These are phyloP conservation scores for Epizoanthus rinbou DNA, from an alignment of 92 coral and sea anemone genomes.

Conservation along the genomic window DNA sequence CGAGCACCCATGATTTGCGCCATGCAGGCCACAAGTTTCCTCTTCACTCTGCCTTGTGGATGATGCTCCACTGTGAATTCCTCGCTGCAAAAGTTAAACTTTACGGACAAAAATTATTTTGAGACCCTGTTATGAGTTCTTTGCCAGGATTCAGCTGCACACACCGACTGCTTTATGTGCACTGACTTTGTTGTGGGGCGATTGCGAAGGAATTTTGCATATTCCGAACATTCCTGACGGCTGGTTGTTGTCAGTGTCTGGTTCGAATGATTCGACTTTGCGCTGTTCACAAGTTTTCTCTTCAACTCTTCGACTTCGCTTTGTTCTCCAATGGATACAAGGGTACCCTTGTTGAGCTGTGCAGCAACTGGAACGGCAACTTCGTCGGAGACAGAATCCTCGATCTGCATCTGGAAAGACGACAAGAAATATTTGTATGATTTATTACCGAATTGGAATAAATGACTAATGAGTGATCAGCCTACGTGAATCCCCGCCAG, in stretches of 20 bases:
- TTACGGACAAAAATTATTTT: not conserved
- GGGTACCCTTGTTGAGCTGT: not conserved
- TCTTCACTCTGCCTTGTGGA: not conserved
- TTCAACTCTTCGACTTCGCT: not conserved
- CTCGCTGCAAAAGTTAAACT: not conserved
- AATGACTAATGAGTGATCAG: not conserved
- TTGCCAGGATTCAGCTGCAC: conserved; percentile 1
- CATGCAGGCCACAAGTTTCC: conserved; percentile 12
- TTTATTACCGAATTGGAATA: not conserved
- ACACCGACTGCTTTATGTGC: conserved; percentile 13
- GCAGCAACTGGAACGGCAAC: conserved; percentile 3
- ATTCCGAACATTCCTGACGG: not conserved
- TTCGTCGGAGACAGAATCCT: conserved; percentile 1
- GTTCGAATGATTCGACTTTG: not conserved
- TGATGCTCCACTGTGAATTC: not conserved
- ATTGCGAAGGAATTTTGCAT: not conserved
- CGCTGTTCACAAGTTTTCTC: not conserved
- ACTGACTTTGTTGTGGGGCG: not conserved
- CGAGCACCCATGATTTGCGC: conserved; percentile 6
- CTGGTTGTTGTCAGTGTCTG: conserved; percentile 2
- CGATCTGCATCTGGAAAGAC: conserved; percentile 2
- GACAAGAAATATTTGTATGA: not conserved
- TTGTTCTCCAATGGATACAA: conserved; percentile 5
- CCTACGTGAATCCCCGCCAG: not conserved
- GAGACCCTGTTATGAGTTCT: not conserved